A percentile compares a stretch with the other conserved stretches of the same genome.
Evolutionary conservation across 2,797 vertebrate species (phyloP).

Genomic region (Momotus momota): DNA sequence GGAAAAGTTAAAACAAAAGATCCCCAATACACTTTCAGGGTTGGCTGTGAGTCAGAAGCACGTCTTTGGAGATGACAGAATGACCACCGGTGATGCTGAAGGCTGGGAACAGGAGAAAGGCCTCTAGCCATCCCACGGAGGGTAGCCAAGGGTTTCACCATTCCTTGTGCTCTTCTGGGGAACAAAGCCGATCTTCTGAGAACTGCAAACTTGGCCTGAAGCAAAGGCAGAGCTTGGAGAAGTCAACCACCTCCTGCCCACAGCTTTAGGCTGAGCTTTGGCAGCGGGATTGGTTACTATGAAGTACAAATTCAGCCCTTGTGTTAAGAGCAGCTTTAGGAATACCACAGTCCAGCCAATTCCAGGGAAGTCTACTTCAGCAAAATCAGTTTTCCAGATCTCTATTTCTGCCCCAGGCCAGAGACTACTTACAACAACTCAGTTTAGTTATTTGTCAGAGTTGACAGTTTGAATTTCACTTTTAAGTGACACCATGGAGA

Average conservation of each 20-base stretch:
- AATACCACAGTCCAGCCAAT: not conserved
- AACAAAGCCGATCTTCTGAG: not conserved
- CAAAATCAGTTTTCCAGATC: not conserved
- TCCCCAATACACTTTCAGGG: fast-evolving
- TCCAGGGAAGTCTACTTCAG: not conserved
- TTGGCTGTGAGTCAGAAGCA: not conserved
- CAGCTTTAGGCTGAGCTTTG: not conserved
- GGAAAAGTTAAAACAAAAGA: not conserved
- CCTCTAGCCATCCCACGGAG: not conserved
- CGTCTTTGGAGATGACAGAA: not conserved
- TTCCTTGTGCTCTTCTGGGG: fast-evolving
- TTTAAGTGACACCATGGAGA: not conserved
- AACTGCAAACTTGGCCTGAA: not conserved
- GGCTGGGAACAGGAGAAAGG: not conserved
- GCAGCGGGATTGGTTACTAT: not conserved
- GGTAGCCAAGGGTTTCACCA: not conserved
- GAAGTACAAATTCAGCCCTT: not conserved
- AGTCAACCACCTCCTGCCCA: not conserved
- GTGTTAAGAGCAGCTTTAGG: not conserved
- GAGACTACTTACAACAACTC: not conserved
- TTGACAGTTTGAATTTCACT: not conserved
- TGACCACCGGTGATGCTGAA: not conserved
- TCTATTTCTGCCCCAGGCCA: not conserved
- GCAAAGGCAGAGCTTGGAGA: not conserved
- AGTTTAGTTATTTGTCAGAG: not conserved